Evolutionary conservation across 2,113 vertebrate species (phyloP).

Genomic region (Podiceps cristatus): DNA sequence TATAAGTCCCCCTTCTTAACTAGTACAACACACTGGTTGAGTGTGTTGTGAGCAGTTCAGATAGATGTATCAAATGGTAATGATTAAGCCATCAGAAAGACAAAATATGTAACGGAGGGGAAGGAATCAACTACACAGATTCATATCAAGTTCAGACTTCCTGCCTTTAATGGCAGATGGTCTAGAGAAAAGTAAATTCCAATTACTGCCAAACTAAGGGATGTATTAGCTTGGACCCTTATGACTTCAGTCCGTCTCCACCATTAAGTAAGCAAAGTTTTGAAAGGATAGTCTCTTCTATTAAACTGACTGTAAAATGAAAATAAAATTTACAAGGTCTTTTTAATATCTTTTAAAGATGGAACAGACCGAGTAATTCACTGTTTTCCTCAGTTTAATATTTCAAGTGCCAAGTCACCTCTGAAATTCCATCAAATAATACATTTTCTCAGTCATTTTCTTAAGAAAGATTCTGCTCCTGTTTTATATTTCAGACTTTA

Average conservation of each 20-base stretch:
- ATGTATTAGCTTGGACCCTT: neutral
- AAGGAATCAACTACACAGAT: neutral
- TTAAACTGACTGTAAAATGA: neutral
- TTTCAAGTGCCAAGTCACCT: neutral
- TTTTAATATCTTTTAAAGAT: neutral
- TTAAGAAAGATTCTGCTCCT: neutral
- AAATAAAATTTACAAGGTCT: neutral
- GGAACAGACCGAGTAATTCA: neutral
- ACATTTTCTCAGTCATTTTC: neutral
- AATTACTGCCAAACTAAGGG: neutral
- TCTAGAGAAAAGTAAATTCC: neutral
- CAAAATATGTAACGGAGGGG: neutral
- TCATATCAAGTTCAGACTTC: neutral
- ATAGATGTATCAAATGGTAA: neutral
- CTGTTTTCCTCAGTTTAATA: neutral
- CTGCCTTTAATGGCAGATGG: neutral
- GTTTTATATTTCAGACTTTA: neutral
- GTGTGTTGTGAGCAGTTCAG: neutral
- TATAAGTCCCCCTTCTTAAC: neutral
- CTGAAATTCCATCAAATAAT: neutral
- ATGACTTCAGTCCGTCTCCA: neutral
- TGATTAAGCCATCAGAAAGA: neutral
- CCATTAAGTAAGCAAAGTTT: neutral
- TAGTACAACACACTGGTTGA: neutral
- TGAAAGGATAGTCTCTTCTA: neutral